Evolutionary conservation across 2,888 invertebrate species (phyloP), one percentile per base, ranked within the genome.

Genomic region (Cylloceria caligata): DNA sequence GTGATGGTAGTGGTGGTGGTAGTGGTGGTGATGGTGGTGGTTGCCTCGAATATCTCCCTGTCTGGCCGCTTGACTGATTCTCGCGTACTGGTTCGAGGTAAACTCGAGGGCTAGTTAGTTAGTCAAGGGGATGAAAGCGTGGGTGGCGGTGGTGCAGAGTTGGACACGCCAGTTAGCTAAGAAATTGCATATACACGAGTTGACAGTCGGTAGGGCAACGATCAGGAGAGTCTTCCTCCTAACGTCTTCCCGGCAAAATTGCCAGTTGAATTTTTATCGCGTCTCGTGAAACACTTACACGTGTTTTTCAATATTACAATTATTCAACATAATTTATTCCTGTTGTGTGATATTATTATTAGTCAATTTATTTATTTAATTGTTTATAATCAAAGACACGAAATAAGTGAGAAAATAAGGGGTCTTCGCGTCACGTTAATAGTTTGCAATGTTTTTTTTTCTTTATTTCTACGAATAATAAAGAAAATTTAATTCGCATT

Each of bases 111-210:
- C 82, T 68, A 60, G 82, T 75, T 78, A 74, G 78, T 82, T 79
- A 82, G 82, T 82, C 82, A 82, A 72, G 82, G 82, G 82, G 82
- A 79, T 82, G 82, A 82, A 82, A 82, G 82, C 82, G 79, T 79
- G 82, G 75, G 67, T 42, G 79, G 67, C 79, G 82, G 75, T 60
- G 52, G 71, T 21, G 16, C 24, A 34, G 67, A 79, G 67, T 9
- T 71, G 78, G 72, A 71, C 75, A 72, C 62, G 36, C 42, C 47
- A 42, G 39, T 68, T 55, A 1, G 39, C 30, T 19, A 47, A 47
- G 30, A 49, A 67, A 49, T 13, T 52, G 27, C 16, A 55, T 52
- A 19, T 9, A 0, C 36, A 52, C 55, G 39, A 39, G 52, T 69
- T 55, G 24, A 39, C 69, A 36, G 36, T 36, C 24, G 3, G 1